A percentile compares a stretch with the other conserved stretches of the same genome.
Conservation (phyloP, 1,140 invertebrate genomes). For the Laupala kohalensis region DNA sequence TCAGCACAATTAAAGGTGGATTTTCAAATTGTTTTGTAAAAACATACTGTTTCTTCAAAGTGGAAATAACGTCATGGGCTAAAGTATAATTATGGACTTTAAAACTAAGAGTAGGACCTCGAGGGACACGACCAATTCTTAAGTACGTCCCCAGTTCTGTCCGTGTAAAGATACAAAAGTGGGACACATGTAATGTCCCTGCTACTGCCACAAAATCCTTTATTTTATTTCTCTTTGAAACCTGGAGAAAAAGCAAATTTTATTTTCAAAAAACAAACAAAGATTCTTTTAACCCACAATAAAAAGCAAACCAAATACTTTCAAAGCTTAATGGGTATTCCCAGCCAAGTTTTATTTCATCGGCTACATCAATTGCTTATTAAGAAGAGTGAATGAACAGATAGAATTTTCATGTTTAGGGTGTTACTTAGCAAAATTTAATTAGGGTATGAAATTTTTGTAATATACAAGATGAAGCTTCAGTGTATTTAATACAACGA, state of each 20-base stretch:
- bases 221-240: conserved; percentile 72
- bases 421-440: no score
- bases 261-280: neutral
- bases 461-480: no score
- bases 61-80: conserved; percentile 71
- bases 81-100: conserved; percentile 73
- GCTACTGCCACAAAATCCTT: conserved; percentile 89
- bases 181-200: conserved; percentile 76
- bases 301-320: no score
- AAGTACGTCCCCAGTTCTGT: conserved; percentile 72
- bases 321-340: no score
- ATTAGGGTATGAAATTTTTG: no score
- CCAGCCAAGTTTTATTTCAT: no score
- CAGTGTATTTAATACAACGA: no score
- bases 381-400: no score
- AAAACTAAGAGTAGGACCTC: conserved; percentile 77
- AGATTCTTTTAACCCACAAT: neutral
- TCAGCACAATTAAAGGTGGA: conserved; percentile 83
- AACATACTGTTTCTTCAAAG: conserved; percentile 67
- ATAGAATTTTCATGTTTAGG: no score
- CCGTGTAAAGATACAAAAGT: conserved; percentile 75
- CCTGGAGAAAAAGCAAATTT: conserved; percentile 36
- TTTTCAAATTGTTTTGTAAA: conserved; percentile 69
- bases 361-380: no score
- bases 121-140: conserved; percentile 63